Conservation (phyloP, 1,140 invertebrate species). For the Drosophila arawakana region DNA sequence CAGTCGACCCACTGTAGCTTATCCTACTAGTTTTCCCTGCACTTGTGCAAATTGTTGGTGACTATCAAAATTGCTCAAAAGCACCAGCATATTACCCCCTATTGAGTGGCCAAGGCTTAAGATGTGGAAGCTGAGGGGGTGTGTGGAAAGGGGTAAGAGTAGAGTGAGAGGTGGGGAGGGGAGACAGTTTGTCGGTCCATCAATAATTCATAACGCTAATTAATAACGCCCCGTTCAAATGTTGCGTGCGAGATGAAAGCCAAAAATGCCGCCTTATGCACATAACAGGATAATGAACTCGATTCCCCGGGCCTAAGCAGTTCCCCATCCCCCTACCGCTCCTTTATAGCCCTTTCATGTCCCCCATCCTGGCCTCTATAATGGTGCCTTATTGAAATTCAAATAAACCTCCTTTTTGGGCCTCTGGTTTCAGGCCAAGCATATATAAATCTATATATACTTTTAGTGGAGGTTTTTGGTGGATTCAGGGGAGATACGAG, state of each 20-base stretch:
- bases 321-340: neutral
- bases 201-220: slow-evolving; percentile 83
- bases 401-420: slow-evolving; percentile 63
- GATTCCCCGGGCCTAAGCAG: neutral
- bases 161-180: neutral
- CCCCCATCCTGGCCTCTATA: neutral
- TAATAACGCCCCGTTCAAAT: slow-evolving; percentile 81
- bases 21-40: neutral
- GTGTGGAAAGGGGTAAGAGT: neutral
- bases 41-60: slow-evolving; percentile 42
- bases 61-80: slow-evolving; percentile 34
- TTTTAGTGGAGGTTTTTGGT: slow-evolving; percentile 15
- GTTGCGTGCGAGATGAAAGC: slow-evolving; percentile 74
- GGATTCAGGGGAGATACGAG: neutral
- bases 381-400: slow-evolving; percentile 76
- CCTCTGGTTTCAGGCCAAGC: neutral
- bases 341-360: neutral
- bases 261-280: slow-evolving; percentile 56
- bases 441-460: neutral
- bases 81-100: neutral
- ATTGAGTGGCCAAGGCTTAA: neutral
- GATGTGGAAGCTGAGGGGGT: neutral
- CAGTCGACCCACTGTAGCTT: no score
- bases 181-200: slow-evolving; percentile 26
- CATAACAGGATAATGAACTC: slow-evolving; percentile 80